Percentiles rank a stretch among this genome's conserved stretches.
These are phyloP conservation scores for Hiodon tergisus DNA, from an alignment of 2,113 vertebrate species.

Conservation along the genomic window DNA sequence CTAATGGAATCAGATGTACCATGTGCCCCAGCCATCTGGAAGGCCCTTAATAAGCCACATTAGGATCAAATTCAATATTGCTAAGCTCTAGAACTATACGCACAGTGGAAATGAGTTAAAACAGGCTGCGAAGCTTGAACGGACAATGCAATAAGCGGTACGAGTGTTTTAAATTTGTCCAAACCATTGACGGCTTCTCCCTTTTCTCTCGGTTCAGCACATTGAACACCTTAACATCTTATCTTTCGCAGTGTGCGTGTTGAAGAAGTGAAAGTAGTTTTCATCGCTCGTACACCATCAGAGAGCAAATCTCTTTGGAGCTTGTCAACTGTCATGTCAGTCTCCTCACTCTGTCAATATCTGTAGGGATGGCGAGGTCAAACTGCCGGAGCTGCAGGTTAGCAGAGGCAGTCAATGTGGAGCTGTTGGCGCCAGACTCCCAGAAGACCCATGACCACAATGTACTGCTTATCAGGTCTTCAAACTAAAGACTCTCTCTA, in stretches of 20 bases:
- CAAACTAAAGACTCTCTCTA: not conserved
- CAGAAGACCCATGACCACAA: not conserved
- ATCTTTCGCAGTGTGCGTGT: not conserved
- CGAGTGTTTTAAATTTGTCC: no score
- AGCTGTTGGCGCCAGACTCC: not conserved
- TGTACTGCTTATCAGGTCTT: not conserved
- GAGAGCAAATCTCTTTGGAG: not conserved
- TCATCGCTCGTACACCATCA: not conserved
- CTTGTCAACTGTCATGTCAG: not conserved
- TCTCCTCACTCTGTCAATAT: not conserved
- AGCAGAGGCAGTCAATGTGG: not conserved
- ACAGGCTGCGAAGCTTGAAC: no score
- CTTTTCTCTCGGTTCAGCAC: no score
- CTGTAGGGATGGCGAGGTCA: not conserved
- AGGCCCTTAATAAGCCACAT: not conserved
- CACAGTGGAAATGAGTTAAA: not conserved
- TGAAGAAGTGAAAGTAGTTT: not conserved
- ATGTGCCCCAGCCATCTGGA: constrained; percentile 15
- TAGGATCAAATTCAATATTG: not conserved
- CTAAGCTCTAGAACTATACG: not conserved
- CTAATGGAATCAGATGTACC: constrained; percentile 12
- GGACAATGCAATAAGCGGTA: no score
- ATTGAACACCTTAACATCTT: no score
- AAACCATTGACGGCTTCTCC: no score
- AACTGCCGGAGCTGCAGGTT: not conserved